Conservation (phyloP, 1,140 invertebrate species). For the Copidosoma floridanum region DNA sequence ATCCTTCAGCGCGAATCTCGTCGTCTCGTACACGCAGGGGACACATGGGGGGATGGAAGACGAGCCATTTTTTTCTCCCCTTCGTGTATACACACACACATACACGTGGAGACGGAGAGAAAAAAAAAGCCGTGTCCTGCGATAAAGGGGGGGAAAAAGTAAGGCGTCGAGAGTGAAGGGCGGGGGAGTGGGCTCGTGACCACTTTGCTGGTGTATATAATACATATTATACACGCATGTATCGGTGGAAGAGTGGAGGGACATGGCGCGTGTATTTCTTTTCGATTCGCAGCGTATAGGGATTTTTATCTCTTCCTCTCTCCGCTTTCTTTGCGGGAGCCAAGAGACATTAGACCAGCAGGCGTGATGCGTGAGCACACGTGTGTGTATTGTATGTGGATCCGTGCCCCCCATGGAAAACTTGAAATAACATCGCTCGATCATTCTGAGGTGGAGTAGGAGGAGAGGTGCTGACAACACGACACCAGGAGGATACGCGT, state of each 20-base stretch:
- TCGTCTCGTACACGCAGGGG: slow-evolving; percentile 9
- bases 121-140: slow-evolving; percentile 21
- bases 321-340: slow-evolving; percentile 31
- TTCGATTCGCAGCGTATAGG: no score
- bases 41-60: slow-evolving; percentile 28
- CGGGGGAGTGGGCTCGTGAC: no score
- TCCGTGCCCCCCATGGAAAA: slow-evolving; percentile 51
- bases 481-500: no score
- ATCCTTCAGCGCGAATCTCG: slow-evolving; percentile 48
- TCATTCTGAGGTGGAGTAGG: slow-evolving; percentile 47
- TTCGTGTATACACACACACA: slow-evolving; percentile 20
- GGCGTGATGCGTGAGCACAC: slow-evolving; percentile 11
- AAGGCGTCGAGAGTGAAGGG: no score
- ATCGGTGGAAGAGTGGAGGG: no score
- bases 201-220: no score
- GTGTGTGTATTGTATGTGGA: slow-evolving; percentile 14
- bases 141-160: background rate
- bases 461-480: no score
- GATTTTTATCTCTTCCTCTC: background rate
- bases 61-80: slow-evolving; percentile 38
- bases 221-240: no score
- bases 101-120: slow-evolving; percentile 16
- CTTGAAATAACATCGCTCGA: slow-evolving; percentile 58
- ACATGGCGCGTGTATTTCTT: no score
- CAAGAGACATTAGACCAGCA: slow-evolving; percentile 56